phyloP scores from a whole-genome alignment of 2,797 vertebrate genomes.

The Galagoides demidoff region DNA sequence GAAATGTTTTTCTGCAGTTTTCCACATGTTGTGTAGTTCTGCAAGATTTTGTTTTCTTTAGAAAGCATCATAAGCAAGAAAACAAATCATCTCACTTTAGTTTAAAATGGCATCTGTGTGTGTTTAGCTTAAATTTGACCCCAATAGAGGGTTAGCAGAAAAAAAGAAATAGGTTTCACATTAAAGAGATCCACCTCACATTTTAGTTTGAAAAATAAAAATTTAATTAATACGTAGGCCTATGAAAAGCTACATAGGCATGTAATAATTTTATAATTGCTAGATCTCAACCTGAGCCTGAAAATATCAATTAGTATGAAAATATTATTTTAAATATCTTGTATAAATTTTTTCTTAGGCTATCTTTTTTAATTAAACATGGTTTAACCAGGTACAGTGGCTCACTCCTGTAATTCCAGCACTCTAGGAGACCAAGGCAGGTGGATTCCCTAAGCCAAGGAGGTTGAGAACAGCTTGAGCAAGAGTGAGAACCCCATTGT shows the following conservation, averaged over 20 bases:
- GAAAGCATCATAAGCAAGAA: background rate
- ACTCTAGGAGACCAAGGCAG: no score
- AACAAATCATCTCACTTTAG: background rate
- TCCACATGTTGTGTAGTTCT: background rate
- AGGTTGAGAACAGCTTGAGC: no score
- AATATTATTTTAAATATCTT: background rate
- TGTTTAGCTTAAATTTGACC: background rate
- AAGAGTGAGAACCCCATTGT: no score
- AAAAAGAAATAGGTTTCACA: background rate
- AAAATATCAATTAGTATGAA: background rate
- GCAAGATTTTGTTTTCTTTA: background rate
- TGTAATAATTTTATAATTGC: background rate
- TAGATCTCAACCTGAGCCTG: background rate
- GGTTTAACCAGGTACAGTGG: no score
- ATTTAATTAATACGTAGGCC: background rate
- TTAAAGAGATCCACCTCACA: background rate
- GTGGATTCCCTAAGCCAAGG: no score
- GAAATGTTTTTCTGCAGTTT: background rate
- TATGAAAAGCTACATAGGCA: background rate
- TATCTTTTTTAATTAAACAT: background rate
- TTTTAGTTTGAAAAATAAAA: background rate
- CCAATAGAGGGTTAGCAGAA: background rate
- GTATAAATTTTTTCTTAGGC: background rate
- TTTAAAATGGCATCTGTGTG: background rate
- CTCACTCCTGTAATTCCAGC: no score